These are phyloP conservation scores for Tenthredo livida DNA, from an alignment of 2,888 invertebrate genomes.

Conservation along the genomic window DNA sequence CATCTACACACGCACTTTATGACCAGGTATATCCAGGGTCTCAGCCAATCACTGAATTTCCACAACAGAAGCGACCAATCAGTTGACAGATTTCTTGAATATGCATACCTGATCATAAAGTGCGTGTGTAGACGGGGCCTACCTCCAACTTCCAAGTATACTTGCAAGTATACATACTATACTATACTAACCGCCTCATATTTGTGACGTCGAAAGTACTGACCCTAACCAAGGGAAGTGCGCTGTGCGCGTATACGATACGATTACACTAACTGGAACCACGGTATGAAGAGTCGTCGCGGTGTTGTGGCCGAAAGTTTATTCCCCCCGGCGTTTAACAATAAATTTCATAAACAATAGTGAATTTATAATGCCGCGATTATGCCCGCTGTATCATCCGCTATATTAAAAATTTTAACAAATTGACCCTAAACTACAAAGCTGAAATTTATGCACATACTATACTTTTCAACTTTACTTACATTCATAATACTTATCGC, in stretches of 20 bases:
- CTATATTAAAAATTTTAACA: background rate
- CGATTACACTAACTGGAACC: background rate
- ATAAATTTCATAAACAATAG: background rate
- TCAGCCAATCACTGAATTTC: no score
- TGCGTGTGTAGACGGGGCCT: no score
- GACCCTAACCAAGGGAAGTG: background rate
- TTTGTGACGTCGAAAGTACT: background rate
- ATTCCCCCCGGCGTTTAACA: background rate
- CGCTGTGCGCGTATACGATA: background rate
- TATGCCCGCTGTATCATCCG: background rate
- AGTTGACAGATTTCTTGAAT: no score
- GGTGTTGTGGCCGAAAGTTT: background rate
- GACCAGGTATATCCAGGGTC: no score
- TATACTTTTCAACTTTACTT: background rate
- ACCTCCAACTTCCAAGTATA: no score
- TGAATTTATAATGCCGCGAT: constrained; percentile 7
- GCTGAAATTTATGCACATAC: background rate
- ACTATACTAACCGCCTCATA: no score
- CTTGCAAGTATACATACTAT: no score
- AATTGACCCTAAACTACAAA: constrained; percentile 3
- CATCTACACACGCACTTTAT: no score
- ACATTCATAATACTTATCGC: background rate
- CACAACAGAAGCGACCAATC: no score
- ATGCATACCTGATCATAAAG: no score
- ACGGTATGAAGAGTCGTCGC: background rate